Conservation (phyloP, 2,113 vertebrate genomes). For the Poeciliopsis prolifica region DNA sequence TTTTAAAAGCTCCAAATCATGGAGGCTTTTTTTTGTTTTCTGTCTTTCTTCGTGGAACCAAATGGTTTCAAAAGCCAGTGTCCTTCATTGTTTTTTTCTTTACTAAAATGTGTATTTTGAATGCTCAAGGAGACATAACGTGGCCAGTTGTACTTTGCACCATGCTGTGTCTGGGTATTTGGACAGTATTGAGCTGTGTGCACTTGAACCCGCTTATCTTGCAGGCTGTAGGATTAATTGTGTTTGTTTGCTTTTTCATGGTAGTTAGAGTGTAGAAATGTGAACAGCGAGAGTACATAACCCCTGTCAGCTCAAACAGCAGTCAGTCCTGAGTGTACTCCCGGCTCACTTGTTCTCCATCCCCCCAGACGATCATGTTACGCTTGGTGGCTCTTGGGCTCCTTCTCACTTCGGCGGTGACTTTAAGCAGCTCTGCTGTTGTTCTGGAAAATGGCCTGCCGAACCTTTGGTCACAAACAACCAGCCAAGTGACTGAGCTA, state of each 20-base stretch:
- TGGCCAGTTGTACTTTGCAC: constrained; percentile 11
- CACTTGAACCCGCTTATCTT: constrained; percentile 37
- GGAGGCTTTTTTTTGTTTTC: background rate
- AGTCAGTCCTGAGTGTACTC: constrained; percentile 18
- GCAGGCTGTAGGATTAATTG: background rate
- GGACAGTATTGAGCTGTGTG: background rate
- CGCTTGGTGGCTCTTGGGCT: constrained; percentile 6
- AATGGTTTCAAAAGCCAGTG: background rate
- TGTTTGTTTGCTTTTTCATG: background rate
- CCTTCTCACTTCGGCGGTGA: constrained; percentile 41
- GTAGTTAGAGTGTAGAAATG: background rate
- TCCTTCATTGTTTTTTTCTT: background rate
- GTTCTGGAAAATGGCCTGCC: constrained; percentile 70
- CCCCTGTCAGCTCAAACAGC: no score
- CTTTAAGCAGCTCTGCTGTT: constrained; percentile 43
- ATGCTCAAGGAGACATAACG: background rate
- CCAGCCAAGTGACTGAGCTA: constrained; percentile 67
- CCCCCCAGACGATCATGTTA: constrained; percentile 42
- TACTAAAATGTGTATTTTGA: background rate
- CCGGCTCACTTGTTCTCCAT: constrained; percentile 2
- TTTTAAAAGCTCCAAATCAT: background rate
- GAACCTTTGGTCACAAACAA: constrained; percentile 77
- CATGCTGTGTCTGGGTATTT: background rate
- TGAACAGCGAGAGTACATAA: constrained; percentile 27
- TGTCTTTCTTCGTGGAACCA: background rate